phyloP scores from a whole-genome alignment of 2,888 invertebrate species.

The Diarsia dahlii region DNA sequence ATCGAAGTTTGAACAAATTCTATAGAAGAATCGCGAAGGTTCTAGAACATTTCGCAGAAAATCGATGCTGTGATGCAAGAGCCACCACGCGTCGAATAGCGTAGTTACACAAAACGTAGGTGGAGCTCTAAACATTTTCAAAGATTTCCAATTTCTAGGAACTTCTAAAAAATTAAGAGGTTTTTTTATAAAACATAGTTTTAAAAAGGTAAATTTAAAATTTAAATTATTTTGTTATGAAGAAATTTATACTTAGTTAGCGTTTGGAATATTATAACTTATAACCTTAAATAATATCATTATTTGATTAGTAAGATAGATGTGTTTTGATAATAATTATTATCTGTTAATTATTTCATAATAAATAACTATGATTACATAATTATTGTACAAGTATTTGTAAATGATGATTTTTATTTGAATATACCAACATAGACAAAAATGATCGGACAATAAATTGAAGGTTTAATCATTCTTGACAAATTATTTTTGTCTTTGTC shows the following conservation, averaged over 20 bases:
- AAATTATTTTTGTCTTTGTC: background rate
- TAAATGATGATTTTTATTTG: too few species aligned
- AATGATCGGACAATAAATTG: too few species aligned
- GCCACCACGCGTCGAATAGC: slow-evolving; percentile 73
- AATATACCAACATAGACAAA: too few species aligned
- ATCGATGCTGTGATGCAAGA: slow-evolving; percentile 43
- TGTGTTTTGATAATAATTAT: background rate
- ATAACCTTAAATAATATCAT: background rate
- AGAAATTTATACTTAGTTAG: background rate
- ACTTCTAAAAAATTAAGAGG: background rate
- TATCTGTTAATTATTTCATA: background rate
- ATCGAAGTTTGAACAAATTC: slow-evolving; percentile 30
- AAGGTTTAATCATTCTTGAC: background rate
- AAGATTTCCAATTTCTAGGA: background rate
- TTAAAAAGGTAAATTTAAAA: too few species aligned
- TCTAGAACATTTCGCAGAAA: slow-evolving; percentile 74
- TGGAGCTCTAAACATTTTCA: slow-evolving; percentile 76
- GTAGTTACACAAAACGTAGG: slow-evolving; percentile 45
- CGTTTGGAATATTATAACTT: background rate
- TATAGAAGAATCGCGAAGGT: slow-evolving; percentile 80
- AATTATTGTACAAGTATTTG: background rate
- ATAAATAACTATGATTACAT: background rate
- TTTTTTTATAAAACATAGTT: background rate
- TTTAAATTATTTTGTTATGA: too few species aligned
- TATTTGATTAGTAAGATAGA: too few species aligned